Base-by-base conservation (phyloP, 30 jellyfish, hydroid and myxozoan genomes). In the Aurelia aurita region DNA sequence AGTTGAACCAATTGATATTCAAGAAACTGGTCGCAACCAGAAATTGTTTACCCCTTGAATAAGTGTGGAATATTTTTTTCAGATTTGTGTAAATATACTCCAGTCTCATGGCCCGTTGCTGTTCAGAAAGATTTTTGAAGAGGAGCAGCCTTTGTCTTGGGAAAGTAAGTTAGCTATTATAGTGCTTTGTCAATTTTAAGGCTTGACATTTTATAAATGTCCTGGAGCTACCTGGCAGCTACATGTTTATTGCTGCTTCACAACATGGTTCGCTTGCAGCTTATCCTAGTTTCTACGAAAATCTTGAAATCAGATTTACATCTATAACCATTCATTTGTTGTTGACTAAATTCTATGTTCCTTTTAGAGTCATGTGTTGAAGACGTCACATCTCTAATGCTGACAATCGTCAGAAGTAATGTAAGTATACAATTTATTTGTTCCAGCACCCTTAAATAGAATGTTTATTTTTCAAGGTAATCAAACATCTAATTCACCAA, bases 151-250 rank as follows among this genome's bases (percentile, higher is more conserved):
- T 72, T 1, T 49, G 28, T 21, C 15, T 19, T 51, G 70, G 70
- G 61, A 72, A 63, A 46, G 85, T 72, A 72, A 72, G 85, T 72
- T 19, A 11, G n/a, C 22, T 70, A 2, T 16, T 20, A 2, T 18
- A 7, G 23, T 11, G 12, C 14, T 55, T 7, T 14, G 0, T 7
- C 25, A 55, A 55, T 14, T 53, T 53, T 53, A 53, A 12, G 2
- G 23, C 20, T 53, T 53, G 23, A 53, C 3, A 5, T 31, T 31
- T 3, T 31, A 2, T 31, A n/a, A n/a, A n/a, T n/a, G n/a, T n/a
- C n/a, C 5, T 3, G 43, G 5, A 2, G 43, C 43, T 31, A 31
- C 43, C 3, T 31, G 43, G 43, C 2, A 3, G 43, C 43, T 31
- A 31, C 43, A 31, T 31, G 43, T 5, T 31, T 31, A 5, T 31